Conservation (phyloP, 1,140 invertebrate genomes). For the Trachymyrmex septentrionalis region DNA sequence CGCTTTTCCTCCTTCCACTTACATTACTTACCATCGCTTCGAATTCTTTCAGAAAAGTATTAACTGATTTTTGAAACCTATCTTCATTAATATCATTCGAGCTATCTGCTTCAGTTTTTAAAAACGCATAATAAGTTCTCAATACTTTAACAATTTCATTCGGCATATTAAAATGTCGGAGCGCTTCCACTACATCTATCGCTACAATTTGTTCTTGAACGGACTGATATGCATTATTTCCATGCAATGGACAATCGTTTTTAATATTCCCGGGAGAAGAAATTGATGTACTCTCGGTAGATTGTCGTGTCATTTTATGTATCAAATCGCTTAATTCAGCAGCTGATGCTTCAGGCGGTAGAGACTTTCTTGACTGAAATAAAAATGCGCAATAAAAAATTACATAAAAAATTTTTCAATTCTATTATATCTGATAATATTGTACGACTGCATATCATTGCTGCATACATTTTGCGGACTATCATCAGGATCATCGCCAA, state of each 20-base stretch:
- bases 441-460: slow-evolving; percentile 3
- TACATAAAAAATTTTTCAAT: background rate
- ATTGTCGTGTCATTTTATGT: slow-evolving; percentile 49
- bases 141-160: slow-evolving; percentile 75
- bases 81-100: background rate
- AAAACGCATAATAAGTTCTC: slow-evolving; percentile 75
- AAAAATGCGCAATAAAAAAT: slow-evolving; percentile 14
- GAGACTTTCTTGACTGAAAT: slow-evolving; percentile 38
- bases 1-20: background rate
- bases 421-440: background rate
- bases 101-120: slow-evolving; percentile 55
- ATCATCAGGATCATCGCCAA: background rate
- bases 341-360: slow-evolving; percentile 41
- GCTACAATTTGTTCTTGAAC: slow-evolving; percentile 52
- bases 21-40: slow-evolving; percentile 69
- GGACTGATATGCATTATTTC: slow-evolving; percentile 8
- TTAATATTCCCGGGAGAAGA: background rate
- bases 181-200: slow-evolving; percentile 73
- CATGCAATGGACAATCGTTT: slow-evolving; percentile 72
- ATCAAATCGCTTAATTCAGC: slow-evolving; percentile 67
- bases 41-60: slow-evolving; percentile 67
- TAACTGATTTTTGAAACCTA: slow-evolving; percentile 24
- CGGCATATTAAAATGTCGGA: slow-evolving; percentile 76
- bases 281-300: slow-evolving; percentile 22
- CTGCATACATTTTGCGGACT: slow-evolving; percentile 45